phyloP scores from a whole-genome alignment of 1,140 invertebrate genomes.

The Drosophila kanapiae region DNA sequence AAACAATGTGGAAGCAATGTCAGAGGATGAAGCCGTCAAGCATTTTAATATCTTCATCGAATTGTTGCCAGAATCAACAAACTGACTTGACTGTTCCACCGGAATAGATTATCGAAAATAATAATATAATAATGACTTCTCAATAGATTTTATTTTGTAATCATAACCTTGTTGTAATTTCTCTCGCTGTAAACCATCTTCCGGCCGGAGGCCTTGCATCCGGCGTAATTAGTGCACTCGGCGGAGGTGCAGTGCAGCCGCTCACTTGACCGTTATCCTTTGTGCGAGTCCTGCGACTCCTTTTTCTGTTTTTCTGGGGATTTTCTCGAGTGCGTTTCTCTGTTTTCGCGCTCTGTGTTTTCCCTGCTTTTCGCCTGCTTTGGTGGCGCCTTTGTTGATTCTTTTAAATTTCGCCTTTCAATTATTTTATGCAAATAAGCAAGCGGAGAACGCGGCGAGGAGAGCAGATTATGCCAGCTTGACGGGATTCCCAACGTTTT shows the following conservation, averaged over 20 bases:
- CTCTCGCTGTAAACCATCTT: neutral
- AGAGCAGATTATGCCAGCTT: slow-evolving; percentile 82
- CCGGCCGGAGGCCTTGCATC: slow-evolving; percentile 5
- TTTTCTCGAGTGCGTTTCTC: slow-evolving; percentile 55
- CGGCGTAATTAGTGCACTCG: slow-evolving; percentile 75
- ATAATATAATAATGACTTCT: no score
- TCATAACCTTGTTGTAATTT: neutral
- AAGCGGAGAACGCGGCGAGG: slow-evolving; percentile 36
- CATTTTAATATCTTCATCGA: no score
- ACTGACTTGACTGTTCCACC: no score
- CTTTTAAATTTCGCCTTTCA: slow-evolving; percentile 83
- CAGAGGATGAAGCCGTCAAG: no score
- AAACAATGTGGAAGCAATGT: no score
- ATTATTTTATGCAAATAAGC: slow-evolving; percentile 84
- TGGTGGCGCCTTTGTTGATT: slow-evolving; percentile 72
- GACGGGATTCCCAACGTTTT: slow-evolving; percentile 55
- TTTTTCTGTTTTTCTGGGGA: slow-evolving; percentile 21
- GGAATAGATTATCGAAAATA: no score
- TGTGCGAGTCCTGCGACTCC: slow-evolving; percentile 40
- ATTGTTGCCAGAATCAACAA: no score
- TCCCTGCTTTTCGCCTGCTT: slow-evolving; percentile 25
- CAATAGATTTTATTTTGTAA: no score
- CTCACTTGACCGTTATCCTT: slow-evolving; percentile 71
- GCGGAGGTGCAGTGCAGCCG: slow-evolving; percentile 18
- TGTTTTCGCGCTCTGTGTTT: slow-evolving; percentile 3